These are phyloP conservation scores for Drosophila kurseongensis DNA, from an alignment of 1,140 invertebrate species.

Conservation along the genomic window DNA sequence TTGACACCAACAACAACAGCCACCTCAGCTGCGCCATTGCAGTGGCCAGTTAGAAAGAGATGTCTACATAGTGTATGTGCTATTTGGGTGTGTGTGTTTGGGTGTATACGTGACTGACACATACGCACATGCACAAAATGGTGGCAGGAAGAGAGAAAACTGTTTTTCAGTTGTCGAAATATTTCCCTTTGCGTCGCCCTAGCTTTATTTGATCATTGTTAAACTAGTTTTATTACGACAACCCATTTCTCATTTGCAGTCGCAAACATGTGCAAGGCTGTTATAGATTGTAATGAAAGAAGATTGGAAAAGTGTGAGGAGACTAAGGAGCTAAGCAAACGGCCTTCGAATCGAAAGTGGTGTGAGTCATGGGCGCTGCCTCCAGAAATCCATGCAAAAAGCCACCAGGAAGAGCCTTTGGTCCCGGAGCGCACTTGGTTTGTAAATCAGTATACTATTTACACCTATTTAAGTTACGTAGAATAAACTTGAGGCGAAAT, in stretches of 20 bases:
- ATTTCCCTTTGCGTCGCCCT: conserved; percentile 42
- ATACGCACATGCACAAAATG: conserved; percentile 26
- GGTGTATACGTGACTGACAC: conserved; percentile 14
- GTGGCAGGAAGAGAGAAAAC: conserved; percentile 7
- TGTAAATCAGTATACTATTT: conserved; percentile 69
- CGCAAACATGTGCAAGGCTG: conserved; percentile 69
- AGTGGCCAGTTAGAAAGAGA: conserved; percentile 69
- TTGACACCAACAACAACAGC: conserved; percentile 24
- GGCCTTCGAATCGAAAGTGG: conserved; percentile 59
- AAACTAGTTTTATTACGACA: conserved; percentile 83
- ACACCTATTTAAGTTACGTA: conserved; percentile 31
- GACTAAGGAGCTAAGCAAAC: conserved; percentile 53
- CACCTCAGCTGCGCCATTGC: conserved; percentile 57
- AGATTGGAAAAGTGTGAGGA: conserved; percentile 68
- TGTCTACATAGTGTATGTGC: conserved; percentile 30
- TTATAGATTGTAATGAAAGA: conserved; percentile 72
- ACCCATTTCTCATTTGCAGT: conserved; percentile 84
- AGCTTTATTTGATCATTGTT: conserved; percentile 58
- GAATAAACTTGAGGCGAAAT: conserved; percentile 4
- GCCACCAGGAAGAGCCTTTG: conserved; percentile 62
- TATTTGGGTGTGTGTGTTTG: conserved; percentile 3
- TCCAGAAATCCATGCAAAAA: conserved; percentile 45
- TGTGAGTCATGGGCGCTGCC: conserved; percentile 66
- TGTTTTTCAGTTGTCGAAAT: conserved; percentile 33
- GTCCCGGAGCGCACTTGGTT: conserved; percentile 74